Percentiles rank a stretch among this genome's conserved stretches.
Evolutionary conservation across 2,888 invertebrate genomes (phyloP).

Genomic region (Himalopsyche kuldschensis): DNA sequence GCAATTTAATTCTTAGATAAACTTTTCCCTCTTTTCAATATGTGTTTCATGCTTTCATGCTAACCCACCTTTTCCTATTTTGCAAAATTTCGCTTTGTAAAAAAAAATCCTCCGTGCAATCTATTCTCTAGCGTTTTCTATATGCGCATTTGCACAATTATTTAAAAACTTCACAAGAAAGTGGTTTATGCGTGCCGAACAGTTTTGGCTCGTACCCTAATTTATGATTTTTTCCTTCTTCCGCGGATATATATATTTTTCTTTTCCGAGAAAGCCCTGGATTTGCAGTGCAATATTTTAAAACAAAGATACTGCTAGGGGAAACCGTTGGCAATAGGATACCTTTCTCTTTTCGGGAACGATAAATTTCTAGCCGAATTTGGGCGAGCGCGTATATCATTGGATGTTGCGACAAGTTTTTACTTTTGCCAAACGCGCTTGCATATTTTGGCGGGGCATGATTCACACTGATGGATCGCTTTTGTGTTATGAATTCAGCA

Average conservation of each 20-base stretch:
- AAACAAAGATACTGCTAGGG: slow-evolving; percentile 28
- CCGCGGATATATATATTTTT: slow-evolving; percentile 14
- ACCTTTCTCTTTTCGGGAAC: slow-evolving; percentile 25
- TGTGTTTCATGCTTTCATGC: neutral
- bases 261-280: slow-evolving; percentile 25
- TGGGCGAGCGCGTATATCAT: neutral
- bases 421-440: neutral
- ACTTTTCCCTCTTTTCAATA: neutral
- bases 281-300: slow-evolving; percentile 32
- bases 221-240: slow-evolving; percentile 33
- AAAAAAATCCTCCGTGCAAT: neutral
- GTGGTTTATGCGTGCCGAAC: slow-evolving; percentile 34
- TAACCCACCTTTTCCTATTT: neutral
- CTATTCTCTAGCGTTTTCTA: slow-evolving; percentile 1
- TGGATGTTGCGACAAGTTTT: neutral
- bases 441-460: neutral
- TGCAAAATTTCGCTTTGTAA: neutral
- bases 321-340: slow-evolving; percentile 11
- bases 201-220: slow-evolving; percentile 33
- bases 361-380: slow-evolving; percentile 21
- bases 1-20: no score
- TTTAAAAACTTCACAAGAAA: slow-evolving; percentile 19
- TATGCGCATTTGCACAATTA: slow-evolving; percentile 27
- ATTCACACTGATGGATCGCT: neutral
- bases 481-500: no score